Base-by-base conservation (phyloP, 2,888 invertebrate genomes). In the Fissipunctia ypsillon region DNA sequence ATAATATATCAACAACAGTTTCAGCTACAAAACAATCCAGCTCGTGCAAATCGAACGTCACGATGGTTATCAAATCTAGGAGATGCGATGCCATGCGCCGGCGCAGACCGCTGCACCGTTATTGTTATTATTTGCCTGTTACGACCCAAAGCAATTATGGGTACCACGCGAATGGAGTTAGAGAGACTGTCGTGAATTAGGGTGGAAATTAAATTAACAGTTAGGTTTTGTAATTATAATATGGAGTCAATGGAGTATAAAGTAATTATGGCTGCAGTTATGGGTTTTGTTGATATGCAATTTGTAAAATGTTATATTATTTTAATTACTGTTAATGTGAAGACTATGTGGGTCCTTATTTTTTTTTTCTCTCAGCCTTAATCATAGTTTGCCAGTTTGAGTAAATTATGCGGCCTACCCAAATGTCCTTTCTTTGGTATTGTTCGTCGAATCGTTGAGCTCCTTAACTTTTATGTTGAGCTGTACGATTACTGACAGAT, bases 41-140 rank as follows among this genome's bases (percentile, higher is more conserved):
- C 68, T 85, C 82, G 82, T 80, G 80, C 84, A 79, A 87, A 88
- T 88, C 86, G 83, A 80, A 80, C 81, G 76, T 87, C 88, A 88
- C 86, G 88, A 88, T 87, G 86, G 86, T 88, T 90, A 89, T 87
- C 86, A 87, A 88, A 89, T 87, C 81, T 83, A 84, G 87, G 87
- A 89, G 88, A 88, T 89, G 87, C 71, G 73, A 78, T 67, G 73
- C 73, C 61, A 56, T 72, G 77, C 65, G 69, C 86, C 84, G 77
- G 87, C 86, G 72, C 73, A 52, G 75, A 69, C 70, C 78, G 78
- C 70, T 83, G 78, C 84, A 85, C 90, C 90, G 91, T 91, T 91
- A 91, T 85, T 88, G 88, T 90, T 90, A 91, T 91, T 91, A 91
- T 91, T 90, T 89, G 87, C 88, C 80, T 83, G 87, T 78, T 84